phyloP scores from a whole-genome alignment of 2,113 vertebrate genomes.

The Hoplias malabaricus region DNA sequence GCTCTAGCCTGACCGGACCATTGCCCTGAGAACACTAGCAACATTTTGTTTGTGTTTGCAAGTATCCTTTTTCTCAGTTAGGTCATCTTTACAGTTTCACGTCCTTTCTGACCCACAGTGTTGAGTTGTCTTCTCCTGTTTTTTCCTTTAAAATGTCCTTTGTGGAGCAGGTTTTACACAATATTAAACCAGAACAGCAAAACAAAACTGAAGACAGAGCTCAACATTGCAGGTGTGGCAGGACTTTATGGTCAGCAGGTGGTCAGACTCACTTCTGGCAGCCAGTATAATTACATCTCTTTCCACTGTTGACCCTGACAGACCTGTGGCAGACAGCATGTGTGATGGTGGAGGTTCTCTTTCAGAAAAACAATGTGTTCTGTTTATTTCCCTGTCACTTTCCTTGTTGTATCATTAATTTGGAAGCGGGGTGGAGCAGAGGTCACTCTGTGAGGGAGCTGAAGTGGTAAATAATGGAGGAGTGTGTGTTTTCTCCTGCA shows the following conservation, averaged over 20 bases:
- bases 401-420: background rate
- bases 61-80: too few relatives aligned
- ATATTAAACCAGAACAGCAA: too few relatives aligned
- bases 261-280: background rate
- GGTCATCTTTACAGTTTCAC: too few relatives aligned
- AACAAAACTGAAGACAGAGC: too few relatives aligned
- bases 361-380: background rate
- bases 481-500: slow-evolving; percentile 54
- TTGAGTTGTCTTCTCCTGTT: too few relatives aligned
- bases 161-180: too few relatives aligned
- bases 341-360: background rate
- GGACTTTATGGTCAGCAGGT: background rate
- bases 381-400: background rate
- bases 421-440: background rate
- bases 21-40: too few relatives aligned
- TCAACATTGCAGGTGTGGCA: background rate
- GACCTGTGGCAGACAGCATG: background rate
- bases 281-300: slow-evolving; percentile 18
- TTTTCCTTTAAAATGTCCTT: too few relatives aligned
- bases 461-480: background rate
- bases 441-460: background rate
- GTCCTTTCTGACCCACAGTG: too few relatives aligned
- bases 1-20: too few relatives aligned
- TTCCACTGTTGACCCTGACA: background rate
- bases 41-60: too few relatives aligned